Evolutionary conservation across 2,888 invertebrate genomes (phyloP), one percentile per base, ranked within the genome.

Genomic region (Horisme vitalbata): DNA sequence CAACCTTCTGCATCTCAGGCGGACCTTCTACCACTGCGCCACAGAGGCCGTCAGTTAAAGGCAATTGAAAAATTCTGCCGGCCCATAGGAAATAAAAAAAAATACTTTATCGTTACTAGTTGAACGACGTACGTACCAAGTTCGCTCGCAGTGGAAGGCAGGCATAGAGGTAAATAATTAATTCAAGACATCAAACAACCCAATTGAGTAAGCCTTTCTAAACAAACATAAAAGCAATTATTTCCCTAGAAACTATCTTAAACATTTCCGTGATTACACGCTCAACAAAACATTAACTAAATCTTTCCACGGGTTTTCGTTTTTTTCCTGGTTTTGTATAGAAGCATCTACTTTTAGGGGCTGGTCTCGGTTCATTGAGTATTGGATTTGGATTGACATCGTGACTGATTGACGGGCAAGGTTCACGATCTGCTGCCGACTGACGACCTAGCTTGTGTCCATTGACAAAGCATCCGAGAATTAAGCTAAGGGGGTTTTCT

Each of bases 351-450:
- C 18, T 6, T n/a, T 1, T 18, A 20, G 15, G 31, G 41, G 36
- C 3, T 41, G 32, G 55, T 52, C 52, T 35, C 55, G 61, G 49
- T 73, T 75, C 79, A 81, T 83, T 83, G 72, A 83, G 57, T 61
- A 75, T 61, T 66, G 63, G 63, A 65, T 63, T 49, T 64, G 49
- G 52, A 62, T 45, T 64, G 70, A 60, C 66, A 61, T 72, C 75
- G 79, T 75, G 81, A 71, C 70, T 68, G 70, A 61, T 63, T 71
- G 63, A 67, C 68, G 69, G 68, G 65, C 57, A 53, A 71, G 66
- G 81, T 83, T 86, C 88, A 88, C 88, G 88, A 81, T 68, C 37
- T 21, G 65, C 71, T 64, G 61, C 64, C 61, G 74, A 68, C 58
- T 63, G 63, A 36, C 56, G 67, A 70, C 62, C 68, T 52, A 60